Evolutionary conservation across 2,113 vertebrate genomes (phyloP).

Genomic region (Cyrtonyx montezumae): DNA sequence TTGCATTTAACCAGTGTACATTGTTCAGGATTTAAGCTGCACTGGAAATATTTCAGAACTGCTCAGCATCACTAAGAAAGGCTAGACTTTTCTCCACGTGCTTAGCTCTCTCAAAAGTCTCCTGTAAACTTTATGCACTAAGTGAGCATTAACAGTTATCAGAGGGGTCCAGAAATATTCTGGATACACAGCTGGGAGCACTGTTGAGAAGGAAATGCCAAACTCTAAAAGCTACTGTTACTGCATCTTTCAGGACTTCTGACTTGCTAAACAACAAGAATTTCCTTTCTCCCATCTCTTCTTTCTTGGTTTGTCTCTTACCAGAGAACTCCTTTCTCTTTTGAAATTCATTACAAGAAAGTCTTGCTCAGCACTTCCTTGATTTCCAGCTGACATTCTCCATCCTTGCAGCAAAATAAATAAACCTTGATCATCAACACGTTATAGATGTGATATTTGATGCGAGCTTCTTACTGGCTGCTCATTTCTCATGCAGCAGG

Average conservation of each 20-base stretch:
- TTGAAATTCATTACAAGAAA: background rate
- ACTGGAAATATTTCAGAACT: background rate
- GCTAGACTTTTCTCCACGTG: background rate
- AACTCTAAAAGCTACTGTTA: background rate
- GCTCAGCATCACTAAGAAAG: background rate
- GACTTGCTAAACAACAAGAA: background rate
- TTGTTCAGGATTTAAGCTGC: background rate
- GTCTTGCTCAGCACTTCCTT: background rate
- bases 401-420: conserved; percentile 18
- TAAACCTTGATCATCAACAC: conserved; percentile 3
- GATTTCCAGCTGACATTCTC: background rate
- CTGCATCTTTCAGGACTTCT: background rate
- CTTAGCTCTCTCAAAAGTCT: background rate
- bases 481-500: conserved; percentile 65
- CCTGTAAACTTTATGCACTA: background rate
- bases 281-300: background rate
- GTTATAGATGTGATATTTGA: conserved; percentile 58
- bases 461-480: conserved; percentile 61
- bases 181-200: background rate
- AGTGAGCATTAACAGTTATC: background rate
- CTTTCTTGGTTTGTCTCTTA: background rate
- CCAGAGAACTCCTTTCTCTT: background rate
- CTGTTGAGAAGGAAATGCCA: background rate
- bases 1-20: background rate
- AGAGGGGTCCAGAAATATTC: background rate